Conservation (phyloP, 2,113 vertebrate genomes). For the Rhodinocichla rosea region DNA sequence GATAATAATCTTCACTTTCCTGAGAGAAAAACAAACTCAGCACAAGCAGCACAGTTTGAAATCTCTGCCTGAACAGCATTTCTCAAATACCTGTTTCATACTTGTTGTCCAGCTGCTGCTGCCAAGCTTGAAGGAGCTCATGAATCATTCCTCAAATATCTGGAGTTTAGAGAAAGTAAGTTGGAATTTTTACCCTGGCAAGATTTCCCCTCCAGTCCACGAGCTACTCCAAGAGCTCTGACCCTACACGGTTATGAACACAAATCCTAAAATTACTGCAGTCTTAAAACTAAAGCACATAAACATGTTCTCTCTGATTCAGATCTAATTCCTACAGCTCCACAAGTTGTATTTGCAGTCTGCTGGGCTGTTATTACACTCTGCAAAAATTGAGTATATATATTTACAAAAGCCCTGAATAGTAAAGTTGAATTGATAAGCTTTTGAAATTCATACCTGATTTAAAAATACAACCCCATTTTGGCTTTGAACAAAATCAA, state of each 20-base stretch:
- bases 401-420: neutral
- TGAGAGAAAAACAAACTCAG: neutral
- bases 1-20: neutral
- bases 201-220: neutral
- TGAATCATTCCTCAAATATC: conserved; percentile 9
- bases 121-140: neutral
- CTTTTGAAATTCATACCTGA: neutral
- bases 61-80: neutral
- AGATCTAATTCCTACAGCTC: neutral
- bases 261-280: neutral
- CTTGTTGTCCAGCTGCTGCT: neutral
- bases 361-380: neutral
- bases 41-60: neutral
- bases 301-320: neutral
- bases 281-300: neutral
- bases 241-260: neutral
- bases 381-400: neutral
- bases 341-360: neutral
- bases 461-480: neutral
- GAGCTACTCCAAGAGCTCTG: neutral
- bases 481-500: neutral
- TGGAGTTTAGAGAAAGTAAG: neutral
- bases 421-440: neutral
- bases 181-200: neutral
- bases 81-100: neutral